Percentiles rank a stretch among this genome's conserved stretches.
Conservation (phyloP, 1,140 invertebrate genomes). For the Amphibalanus amphitrite region DNA sequence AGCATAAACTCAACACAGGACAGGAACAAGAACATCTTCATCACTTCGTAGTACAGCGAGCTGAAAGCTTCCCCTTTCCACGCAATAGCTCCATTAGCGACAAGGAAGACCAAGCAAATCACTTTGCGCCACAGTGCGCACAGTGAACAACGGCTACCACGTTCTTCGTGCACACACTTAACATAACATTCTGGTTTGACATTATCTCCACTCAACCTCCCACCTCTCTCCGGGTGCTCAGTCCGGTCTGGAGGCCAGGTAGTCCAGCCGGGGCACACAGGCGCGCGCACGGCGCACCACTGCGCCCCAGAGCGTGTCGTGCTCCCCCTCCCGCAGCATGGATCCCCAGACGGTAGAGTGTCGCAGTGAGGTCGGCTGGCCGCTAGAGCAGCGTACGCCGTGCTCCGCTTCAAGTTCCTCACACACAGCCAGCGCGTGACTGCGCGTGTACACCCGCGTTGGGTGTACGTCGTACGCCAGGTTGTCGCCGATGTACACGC, state of each 20-base stretch:
- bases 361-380: background rate
- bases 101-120: too few species aligned
- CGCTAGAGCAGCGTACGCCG: background rate
- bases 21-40: too few species aligned
- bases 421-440: background rate
- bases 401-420: background rate
- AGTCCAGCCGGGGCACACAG: background rate
- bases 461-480: background rate
- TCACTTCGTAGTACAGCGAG: too few species aligned
- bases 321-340: background rate
- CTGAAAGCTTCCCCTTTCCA: too few species aligned
- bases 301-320: background rate
- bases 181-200: too few species aligned
- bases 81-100: too few species aligned
- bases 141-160: too few species aligned
- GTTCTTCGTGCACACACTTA: too few species aligned
- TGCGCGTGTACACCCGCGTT: background rate
- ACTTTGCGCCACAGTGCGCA: too few species aligned
- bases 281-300: background rate
- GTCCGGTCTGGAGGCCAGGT: background rate
- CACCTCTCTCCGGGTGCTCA: too few species aligned
- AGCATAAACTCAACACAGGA: too few species aligned
- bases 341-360: background rate
- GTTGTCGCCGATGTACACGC: background rate
- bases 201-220: too few species aligned